Evolutionary conservation across 1,140 invertebrate genomes (phyloP), one percentile per base, ranked within the genome.

Genomic region (Hetaerina americana): DNA sequence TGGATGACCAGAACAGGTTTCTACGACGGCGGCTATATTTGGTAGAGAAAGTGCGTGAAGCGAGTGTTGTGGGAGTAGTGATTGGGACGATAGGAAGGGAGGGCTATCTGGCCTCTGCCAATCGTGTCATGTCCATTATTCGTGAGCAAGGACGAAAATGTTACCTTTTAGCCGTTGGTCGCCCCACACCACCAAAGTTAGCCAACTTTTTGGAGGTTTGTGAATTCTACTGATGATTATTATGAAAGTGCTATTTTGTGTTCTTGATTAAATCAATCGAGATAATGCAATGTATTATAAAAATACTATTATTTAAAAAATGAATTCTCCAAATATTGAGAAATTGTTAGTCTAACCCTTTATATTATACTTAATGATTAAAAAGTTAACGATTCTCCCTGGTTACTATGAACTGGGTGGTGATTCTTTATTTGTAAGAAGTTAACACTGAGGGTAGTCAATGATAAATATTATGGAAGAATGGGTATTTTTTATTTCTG

Each of bases 161-260:
- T 70, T 97, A 97, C 77, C 89, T 93, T n/a, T 87, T 98, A 66
- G 92, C 92, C 28, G 90, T 98, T 70, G 95, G 95, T 1, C 95
- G 95, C 82, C 89, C 94, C 22, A 97, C 95, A 85, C 88, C 91
- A 66, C 88, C 91, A 0, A 98, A 98, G 82, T 81, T 98, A 71
- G 94, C 94, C 0, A 98, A 98, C 82, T 94, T 96, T 81, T 87
- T 90, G 70, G 93, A 96, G 83, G 89, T 91, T 80, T 79, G 74
- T 76, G 66, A 49, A 27, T 26, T n/a, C n/a, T n/a, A n/a, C n/a
- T n/a, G n/a, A n/a, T n/a, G 29, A 68, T 18, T 66, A n/a, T 24
- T 49, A 29, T 74, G 68, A 26, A 49, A 72, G 66, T n/a, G n/a
- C 0, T 22, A 68, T 0, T 1, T 68, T 12, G n/a, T n/a, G n/a